Evolutionary conservation across 2,888 invertebrate genomes (phyloP), one percentile per base, ranked within the genome.

Genomic region (Idaea straminata): DNA sequence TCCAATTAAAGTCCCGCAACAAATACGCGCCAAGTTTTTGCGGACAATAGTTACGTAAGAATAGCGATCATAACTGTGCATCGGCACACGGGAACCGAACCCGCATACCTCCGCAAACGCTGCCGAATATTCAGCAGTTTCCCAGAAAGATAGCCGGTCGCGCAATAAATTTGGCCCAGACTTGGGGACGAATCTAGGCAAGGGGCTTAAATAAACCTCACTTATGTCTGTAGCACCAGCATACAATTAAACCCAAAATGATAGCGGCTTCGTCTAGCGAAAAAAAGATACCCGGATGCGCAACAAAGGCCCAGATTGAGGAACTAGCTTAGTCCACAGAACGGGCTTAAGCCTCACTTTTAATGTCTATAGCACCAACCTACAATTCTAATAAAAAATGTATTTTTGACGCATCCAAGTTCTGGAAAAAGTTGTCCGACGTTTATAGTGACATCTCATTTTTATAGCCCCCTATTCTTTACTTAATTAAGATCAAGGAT

Each of bases 21-120:
- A 71, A 71, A 71, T 71, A 64, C 65, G 65, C 62, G 15, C 59
- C 61, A 35, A n/a, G 69, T 73, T 72, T 70, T 73, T 72, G 67
- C 62, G 47, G 66, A 69, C 67, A 69, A 72, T 69, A 68, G 84
- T 91, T 91, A 85, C 90, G 89, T 86, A 91, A 91, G 87, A 86
- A 86, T 88, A 85, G 85, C 87, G 82, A 85, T 87, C 87, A 90
- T 91, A 91, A 91, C 91, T 89, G 91, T 88, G 87, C 80, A 77
- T 77, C 77, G 79, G 80, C 74, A 68, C 74, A 72, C 81, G 88
- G 86, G 87, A 86, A 85, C 80, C 82, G 83, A 85, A 83, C 83
- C 74, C 79, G 88, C 87, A 86, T 89, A 87, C 89, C 88, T 74
- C 74, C 75, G 75, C 78, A 72, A 77, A 78, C 77, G 79, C 77